Evolutionary conservation across 2,888 invertebrate species (phyloP), one percentile per base, ranked within the genome.

Genomic region (Dinocampus coccinellae): DNA sequence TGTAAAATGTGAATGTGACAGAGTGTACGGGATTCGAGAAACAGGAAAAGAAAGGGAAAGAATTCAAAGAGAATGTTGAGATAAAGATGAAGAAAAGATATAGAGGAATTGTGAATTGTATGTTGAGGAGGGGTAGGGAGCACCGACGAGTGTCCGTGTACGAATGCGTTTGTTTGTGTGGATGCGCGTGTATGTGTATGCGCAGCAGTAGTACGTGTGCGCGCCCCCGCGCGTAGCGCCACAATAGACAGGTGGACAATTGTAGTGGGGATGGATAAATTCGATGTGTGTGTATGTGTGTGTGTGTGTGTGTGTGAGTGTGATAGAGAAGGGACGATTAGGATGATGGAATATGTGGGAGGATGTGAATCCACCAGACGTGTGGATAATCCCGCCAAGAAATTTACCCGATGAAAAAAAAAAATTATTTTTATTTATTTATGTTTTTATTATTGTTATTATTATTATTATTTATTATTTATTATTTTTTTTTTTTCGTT

Each of bases 221-320:
- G 75, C 71, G 69, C 72, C 63, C 78, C 78, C 76, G 80, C 73
- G 76, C 70, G 78, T 77, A 79, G 80, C 77, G 78, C 79, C 80
- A 77, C 81, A 77, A 73, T 79, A 81, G 83, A 82, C 79, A 82
- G 83, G 82, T 82, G 82, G 80, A 82, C 80, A 85, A n/a, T n/a
- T 88, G 88, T 87, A 82, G 70, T 81, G 85, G 74, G 88, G 88
- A 86, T 88, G 88, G 89, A 88, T 89, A 89, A n/a, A 89, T 71
- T 68, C 67, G 76, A 62, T 69, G 67, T 65, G 39, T 67, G 60
- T n/a, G n/a, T n/a, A n/a, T n/a, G n/a, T n/a, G n/a, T n/a, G n/a
- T n/a, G n/a, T n/a, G n/a, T n/a, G n/a, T n/a, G n/a, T n/a, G n/a
- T n/a, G n/a, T n/a, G n/a, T n/a, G n/a, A n/a, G n/a, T n/a, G n/a